These are phyloP conservation scores for Serrognathus titanus DNA, from an alignment of 2,888 invertebrate genomes.

Conservation along the genomic window DNA sequence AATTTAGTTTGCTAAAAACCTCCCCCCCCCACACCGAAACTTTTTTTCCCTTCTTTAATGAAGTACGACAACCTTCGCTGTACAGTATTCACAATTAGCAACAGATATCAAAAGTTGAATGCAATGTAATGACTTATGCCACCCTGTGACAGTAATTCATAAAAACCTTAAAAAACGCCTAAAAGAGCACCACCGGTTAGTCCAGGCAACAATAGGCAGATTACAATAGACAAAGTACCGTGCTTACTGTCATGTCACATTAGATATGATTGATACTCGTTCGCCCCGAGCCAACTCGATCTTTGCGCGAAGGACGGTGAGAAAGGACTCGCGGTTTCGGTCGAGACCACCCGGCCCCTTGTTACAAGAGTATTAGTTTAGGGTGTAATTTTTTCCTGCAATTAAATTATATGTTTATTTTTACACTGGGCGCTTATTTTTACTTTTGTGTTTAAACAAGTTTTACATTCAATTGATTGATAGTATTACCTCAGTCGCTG, in stretches of 20 bases:
- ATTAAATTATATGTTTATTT: conserved; percentile 39
- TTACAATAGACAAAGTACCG: conserved; percentile 51
- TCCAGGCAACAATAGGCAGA: conserved; percentile 46
- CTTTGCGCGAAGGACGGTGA: conserved; percentile 35
- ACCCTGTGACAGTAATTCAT: conserved; percentile 36
- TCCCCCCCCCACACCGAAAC: too few relatives aligned
- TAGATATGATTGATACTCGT: conserved; percentile 49
- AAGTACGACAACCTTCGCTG: too few relatives aligned
- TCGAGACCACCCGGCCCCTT: conserved; percentile 19
- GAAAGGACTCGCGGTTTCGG: conserved; percentile 39
- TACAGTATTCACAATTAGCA: conserved; percentile 4
- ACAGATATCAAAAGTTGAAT: conserved; percentile 7
- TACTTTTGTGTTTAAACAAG: conserved; percentile 37
- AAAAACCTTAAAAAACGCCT: conserved; percentile 38
- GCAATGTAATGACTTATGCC: conserved; percentile 16
- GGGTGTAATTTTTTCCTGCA: conserved; percentile 25
- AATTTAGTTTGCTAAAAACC: too few relatives aligned
- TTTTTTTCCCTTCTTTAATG: too few relatives aligned
- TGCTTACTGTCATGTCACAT: conserved; percentile 51
- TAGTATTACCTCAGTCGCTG: too few relatives aligned
- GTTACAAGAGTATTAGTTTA: conserved; percentile 8
- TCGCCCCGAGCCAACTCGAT: conserved; percentile 31
- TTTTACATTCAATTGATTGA: neutral
- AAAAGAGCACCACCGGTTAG: conserved; percentile 43
- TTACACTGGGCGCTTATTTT: conserved; percentile 38